phyloP scores from a whole-genome alignment of 2,888 invertebrate genomes.

The Leistus spinibarbis region DNA sequence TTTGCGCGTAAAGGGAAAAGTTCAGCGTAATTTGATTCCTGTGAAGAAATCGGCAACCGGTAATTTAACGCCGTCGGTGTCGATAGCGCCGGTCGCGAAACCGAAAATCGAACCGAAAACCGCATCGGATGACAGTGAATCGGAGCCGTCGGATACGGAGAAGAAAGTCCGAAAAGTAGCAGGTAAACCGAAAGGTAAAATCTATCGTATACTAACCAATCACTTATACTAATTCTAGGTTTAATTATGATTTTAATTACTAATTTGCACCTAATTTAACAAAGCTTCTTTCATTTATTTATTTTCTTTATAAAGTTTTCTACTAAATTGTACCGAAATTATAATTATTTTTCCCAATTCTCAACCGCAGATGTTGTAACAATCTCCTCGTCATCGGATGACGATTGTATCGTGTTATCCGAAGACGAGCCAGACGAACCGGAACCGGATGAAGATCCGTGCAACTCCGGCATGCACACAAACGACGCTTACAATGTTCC shows the following conservation, averaged over 20 bases:
- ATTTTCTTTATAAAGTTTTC: too few species aligned
- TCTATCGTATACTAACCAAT: neutral
- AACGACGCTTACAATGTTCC: constrained; percentile 91
- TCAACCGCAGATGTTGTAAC: constrained; percentile 63
- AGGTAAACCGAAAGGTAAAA: constrained; percentile 42
- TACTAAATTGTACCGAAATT: neutral
- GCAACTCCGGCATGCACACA: constrained; percentile 90
- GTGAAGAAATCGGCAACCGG: constrained; percentile 46
- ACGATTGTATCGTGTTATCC: constrained; percentile 86
- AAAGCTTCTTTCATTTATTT: too few species aligned
- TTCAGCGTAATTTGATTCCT: constrained; percentile 41
- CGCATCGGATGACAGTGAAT: constrained; percentile 43
- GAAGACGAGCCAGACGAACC: constrained; percentile 81
- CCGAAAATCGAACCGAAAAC: constrained; percentile 43
- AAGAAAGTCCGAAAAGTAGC: constrained; percentile 36
- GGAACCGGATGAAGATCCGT: constrained; percentile 84
- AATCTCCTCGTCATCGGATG: constrained; percentile 76
- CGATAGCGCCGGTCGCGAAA: constrained; percentile 59
- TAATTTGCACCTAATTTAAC: neutral
- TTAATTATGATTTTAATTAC: neutral
- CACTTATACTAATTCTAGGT: neutral
- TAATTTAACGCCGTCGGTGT: constrained; percentile 59
- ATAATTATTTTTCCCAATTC: neutral
- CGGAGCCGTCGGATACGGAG: constrained; percentile 27
- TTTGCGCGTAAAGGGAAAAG: constrained; percentile 17